Conservation (phyloP, 1,140 invertebrate species). For the Heliconius eleuchia region DNA sequence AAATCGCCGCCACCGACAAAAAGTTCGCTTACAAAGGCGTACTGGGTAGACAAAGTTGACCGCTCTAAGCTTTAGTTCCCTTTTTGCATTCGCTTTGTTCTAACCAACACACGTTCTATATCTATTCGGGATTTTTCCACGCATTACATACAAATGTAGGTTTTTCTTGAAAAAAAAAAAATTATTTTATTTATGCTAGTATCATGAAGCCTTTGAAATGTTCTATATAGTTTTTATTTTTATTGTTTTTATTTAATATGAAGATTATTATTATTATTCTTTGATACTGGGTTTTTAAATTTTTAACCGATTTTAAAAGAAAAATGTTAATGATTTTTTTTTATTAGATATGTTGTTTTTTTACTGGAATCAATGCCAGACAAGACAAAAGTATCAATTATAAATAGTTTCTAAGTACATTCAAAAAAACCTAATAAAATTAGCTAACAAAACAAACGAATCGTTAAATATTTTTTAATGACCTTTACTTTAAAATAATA, state of each 20-base stretch:
- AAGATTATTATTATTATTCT: not conserved
- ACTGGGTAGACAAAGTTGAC: conserved; percentile 38
- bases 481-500: too few relatives aligned
- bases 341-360: too few relatives aligned
- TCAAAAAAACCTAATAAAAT: too few relatives aligned
- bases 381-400: too few relatives aligned
- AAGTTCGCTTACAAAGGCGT: conserved; percentile 51
- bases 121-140: conserved; percentile 11
- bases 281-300: too few relatives aligned
- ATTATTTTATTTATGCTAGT: not conserved
- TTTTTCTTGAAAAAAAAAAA: not conserved
- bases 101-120: conserved; percentile 17
- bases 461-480: too few relatives aligned
- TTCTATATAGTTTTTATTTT: not conserved
- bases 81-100: conserved; percentile 32
- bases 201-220: not conserved
- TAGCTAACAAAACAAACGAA: too few relatives aligned
- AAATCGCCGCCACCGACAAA: conserved; percentile 43
- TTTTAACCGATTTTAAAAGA: too few relatives aligned
- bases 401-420: too few relatives aligned
- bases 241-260: not conserved
- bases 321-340: too few relatives aligned
- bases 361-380: too few relatives aligned
- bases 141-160: conserved; percentile 4
- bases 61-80: conserved; percentile 36